Percentiles rank a stretch among this genome's conserved stretches.
phyloP scores from a whole-genome alignment of 2,113 vertebrate genomes.

The Notothenia rossii region DNA sequence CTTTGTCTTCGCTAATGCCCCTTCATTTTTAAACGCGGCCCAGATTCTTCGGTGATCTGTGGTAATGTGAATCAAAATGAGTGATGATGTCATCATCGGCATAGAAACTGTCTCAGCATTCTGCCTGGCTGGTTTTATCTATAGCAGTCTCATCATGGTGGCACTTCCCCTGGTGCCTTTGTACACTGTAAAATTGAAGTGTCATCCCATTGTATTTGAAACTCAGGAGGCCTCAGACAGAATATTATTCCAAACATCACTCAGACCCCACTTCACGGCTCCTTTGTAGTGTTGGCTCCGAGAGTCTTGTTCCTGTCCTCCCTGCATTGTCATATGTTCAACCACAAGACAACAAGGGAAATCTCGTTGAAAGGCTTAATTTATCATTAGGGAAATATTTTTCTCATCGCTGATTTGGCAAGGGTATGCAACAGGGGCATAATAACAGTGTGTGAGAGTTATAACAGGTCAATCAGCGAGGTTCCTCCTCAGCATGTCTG shows the following conservation, averaged over 20 bases:
- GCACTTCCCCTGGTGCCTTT: slow-evolving; percentile 6
- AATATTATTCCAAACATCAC: slow-evolving; percentile 28
- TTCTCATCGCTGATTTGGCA: background rate
- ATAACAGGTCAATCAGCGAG: slow-evolving; percentile 9
- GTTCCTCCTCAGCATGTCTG: background rate
- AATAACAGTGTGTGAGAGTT: slow-evolving; percentile 1
- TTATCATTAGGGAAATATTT: background rate
- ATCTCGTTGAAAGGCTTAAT: slow-evolving; percentile 5
- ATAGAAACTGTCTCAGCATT: slow-evolving; percentile 23
- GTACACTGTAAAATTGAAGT: slow-evolving; percentile 13
- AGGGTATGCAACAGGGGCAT: background rate
- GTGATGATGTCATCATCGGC: background rate
- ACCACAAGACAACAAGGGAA: background rate
- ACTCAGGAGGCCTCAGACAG: slow-evolving; percentile 22
- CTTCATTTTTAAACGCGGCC: slow-evolving; percentile 26
- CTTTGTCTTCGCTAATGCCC: slow-evolving; percentile 27
- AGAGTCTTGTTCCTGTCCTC: slow-evolving; percentile 1
- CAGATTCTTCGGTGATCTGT: slow-evolving; percentile 22
- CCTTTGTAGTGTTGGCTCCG: slow-evolving; percentile 19
- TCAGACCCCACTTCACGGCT: background rate
- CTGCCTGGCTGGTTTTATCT: slow-evolving; percentile 18
- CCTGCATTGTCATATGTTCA: slow-evolving; percentile 7
- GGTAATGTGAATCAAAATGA: slow-evolving; percentile 15
- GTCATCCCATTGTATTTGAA: slow-evolving; percentile 22
- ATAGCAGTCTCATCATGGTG: background rate